These are phyloP conservation scores for Coluber constrictor DNA, from an alignment of 2,797 vertebrate species.

Conservation along the genomic window DNA sequence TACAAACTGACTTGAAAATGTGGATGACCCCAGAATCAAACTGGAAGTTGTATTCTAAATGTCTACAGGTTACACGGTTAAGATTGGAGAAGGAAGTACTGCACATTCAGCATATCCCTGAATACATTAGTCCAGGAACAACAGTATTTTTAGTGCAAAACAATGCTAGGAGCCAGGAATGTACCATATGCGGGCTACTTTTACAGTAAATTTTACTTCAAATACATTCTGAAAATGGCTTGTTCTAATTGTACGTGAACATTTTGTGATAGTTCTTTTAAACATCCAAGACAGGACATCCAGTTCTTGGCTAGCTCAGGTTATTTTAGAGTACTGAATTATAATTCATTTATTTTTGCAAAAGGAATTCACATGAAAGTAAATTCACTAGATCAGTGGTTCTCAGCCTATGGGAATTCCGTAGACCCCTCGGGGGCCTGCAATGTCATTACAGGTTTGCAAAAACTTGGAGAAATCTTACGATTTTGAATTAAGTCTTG, in stretches of 20 bases:
- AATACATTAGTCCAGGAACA: not conserved
- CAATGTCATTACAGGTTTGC: not conserved
- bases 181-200: not conserved
- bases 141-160: not conserved
- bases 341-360: not conserved
- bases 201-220: not conserved
- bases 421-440: not conserved
- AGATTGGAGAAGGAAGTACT: not conserved
- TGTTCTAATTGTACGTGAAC: not conserved
- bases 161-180: not conserved
- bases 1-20: not conserved
- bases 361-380: not conserved
- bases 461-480: not conserved
- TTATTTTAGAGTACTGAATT: not conserved
- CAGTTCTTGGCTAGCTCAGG: not conserved
- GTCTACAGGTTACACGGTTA: not conserved
- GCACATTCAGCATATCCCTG: not conserved
- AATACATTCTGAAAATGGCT: not conserved
- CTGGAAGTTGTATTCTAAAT: not conserved
- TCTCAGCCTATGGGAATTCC: not conserved
- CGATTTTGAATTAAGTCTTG: not conserved
- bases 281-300: not conserved
- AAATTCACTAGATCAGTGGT: not conserved
- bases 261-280: not conserved
- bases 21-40: not conserved